These are phyloP conservation scores for Zeus faber DNA, from an alignment of 2,113 vertebrate species.

Conservation along the genomic window DNA sequence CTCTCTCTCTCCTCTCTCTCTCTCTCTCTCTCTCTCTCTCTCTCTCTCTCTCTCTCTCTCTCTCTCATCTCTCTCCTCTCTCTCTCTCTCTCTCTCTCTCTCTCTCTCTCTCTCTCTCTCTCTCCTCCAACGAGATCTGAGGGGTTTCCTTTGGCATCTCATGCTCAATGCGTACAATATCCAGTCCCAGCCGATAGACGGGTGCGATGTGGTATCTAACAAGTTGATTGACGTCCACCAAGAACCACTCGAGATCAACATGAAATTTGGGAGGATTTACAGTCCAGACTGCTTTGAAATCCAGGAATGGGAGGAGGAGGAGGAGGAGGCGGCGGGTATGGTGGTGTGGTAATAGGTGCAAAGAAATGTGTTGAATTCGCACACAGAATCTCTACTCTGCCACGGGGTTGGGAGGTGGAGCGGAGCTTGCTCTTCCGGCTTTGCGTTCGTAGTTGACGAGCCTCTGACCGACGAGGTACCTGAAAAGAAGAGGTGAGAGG, in stretches of 20 bases:
- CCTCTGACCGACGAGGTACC: conserved; percentile 96
- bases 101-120: conserved; percentile 17
- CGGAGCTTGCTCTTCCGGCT: conserved; percentile 81
- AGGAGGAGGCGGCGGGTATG: conserved; percentile 37
- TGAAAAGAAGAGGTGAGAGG: conserved; percentile 50
- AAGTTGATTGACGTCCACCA: conserved; percentile 43
- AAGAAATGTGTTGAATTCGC: conserved; percentile 23
- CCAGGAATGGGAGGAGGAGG: conserved; percentile 71
- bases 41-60: conserved; percentile 18
- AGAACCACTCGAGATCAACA: conserved; percentile 45
- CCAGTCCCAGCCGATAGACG: conserved; percentile 17
- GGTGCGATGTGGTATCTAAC: conserved; percentile 16
- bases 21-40: conserved; percentile 12
- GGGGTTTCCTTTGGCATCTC: conserved; percentile 33
- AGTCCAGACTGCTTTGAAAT: conserved; percentile 41
- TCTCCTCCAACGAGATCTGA: no score
- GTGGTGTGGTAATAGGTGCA: conserved; percentile 22
- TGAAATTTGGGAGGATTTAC: conserved; percentile 37
- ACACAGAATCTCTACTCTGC: conserved; percentile 77
- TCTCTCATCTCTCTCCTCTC: conserved; percentile 6
- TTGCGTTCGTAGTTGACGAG: conserved; percentile 98
- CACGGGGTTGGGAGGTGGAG: conserved; percentile 79
- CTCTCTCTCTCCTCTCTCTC: conserved; percentile 15
- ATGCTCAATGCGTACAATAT: conserved; percentile 42
- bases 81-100: conserved; percentile 15